phyloP scores from a whole-genome alignment of 2,113 vertebrate species.

The Aegithalos caudatus region DNA sequence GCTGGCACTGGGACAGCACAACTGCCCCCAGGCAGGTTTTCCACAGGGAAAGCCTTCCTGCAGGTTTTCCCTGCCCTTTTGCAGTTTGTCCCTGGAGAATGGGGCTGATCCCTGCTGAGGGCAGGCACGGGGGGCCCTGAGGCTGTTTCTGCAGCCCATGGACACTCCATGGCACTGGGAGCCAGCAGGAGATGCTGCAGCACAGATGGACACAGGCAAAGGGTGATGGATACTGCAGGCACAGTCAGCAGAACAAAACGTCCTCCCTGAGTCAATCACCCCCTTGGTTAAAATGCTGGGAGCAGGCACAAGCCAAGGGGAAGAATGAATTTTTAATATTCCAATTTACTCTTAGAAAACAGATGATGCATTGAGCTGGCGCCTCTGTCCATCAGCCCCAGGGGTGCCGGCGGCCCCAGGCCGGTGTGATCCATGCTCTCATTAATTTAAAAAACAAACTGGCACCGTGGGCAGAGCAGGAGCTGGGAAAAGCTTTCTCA shows the following conservation, averaged over 20 bases:
- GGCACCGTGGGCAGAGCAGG: neutral
- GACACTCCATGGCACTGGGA: fast-evolving
- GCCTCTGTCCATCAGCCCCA: neutral
- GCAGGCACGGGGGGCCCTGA: neutral
- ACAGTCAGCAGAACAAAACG: neutral
- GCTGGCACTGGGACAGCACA: neutral
- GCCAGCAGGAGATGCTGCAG: fast-evolving
- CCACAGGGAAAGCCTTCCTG: neutral
- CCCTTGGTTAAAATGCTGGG: neutral
- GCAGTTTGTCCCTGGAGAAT: fast-evolving
- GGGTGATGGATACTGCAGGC: fast-evolving
- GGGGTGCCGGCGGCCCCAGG: neutral
- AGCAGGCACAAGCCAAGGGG: neutral
- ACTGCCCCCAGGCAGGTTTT: neutral
- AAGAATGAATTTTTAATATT: slow-evolving; percentile 23
- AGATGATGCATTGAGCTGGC: neutral
- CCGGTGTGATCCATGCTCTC: neutral
- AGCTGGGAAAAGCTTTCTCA: neutral
- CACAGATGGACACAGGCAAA: fast-evolving
- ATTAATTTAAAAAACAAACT: neutral
- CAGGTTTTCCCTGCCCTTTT: fast-evolving
- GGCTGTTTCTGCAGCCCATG: neutral
- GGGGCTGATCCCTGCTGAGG: fast-evolving
- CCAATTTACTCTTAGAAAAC: slow-evolving; percentile 12
- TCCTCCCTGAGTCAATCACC: neutral